Percentiles rank a stretch among this genome's conserved stretches.
Evolutionary conservation across 2,113 vertebrate genomes (phyloP).

Genomic region (Cranoglanis bouderius): DNA sequence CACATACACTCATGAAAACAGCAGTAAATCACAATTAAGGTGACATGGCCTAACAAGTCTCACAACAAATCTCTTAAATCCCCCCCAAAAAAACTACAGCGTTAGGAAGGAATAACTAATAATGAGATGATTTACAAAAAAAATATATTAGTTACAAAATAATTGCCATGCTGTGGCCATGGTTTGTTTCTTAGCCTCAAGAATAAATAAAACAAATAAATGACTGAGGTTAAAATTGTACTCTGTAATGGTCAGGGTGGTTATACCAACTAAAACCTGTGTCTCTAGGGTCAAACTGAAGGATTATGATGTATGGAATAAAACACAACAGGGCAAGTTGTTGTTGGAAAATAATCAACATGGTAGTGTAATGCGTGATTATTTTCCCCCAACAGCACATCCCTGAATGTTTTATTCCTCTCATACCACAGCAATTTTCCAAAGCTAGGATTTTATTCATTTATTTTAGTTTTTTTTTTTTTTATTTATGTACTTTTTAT

Average conservation of each 20-base stretch:
- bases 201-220: neutral
- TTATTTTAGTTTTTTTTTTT: neutral
- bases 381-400: neutral
- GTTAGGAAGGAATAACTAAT: neutral
- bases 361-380: neutral
- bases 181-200: neutral
- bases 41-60: slow-evolving; percentile 39
- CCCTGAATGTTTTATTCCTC: neutral
- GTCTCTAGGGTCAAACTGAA: neutral
- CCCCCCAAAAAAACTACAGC: no score
- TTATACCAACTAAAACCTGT: neutral
- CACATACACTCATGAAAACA: slow-evolving; percentile 3
- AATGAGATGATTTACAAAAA: neutral
- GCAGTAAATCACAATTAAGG: slow-evolving; percentile 48
- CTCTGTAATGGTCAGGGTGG: neutral
- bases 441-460: neutral
- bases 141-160: neutral
- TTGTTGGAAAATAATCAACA: neutral
- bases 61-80: neutral
- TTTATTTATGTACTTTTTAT: neutral
- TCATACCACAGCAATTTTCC: neutral
- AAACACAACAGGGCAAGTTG: neutral
- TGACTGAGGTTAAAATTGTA: neutral
- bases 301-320: neutral
- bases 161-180: neutral